These are phyloP conservation scores for Epinotia ramella DNA, from an alignment of 2,888 invertebrate species.

Conservation along the genomic window DNA sequence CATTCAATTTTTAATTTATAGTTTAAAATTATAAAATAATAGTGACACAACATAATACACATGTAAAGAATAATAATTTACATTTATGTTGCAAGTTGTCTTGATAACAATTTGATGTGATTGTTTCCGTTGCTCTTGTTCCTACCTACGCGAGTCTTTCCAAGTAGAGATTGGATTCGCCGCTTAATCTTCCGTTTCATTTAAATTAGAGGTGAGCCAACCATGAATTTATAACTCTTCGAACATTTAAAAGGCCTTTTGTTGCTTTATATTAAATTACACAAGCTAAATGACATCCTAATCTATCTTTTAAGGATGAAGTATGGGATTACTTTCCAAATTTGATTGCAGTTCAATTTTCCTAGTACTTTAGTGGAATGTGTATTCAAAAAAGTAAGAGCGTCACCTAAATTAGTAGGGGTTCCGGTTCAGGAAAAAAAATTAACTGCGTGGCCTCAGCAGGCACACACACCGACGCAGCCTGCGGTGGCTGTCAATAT, in stretches of 20 bases:
- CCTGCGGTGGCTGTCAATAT: too few species aligned
- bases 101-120: constrained; percentile 2
- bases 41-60: too few species aligned
- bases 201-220: constrained; percentile 36
- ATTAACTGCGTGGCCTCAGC: too few species aligned
- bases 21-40: too few species aligned
- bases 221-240: constrained; percentile 41
- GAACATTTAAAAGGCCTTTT: constrained; percentile 43
- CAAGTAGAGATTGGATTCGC: constrained; percentile 3
- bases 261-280: constrained; percentile 41
- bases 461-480: too few species aligned
- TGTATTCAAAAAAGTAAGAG: too few species aligned
- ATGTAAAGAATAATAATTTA: not conserved
- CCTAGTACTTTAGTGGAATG: too few species aligned
- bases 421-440: too few species aligned
- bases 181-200: constrained; percentile 30
- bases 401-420: too few species aligned
- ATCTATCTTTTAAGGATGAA: not conserved
- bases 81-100: not conserved
- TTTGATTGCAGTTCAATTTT: too few species aligned
- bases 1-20: too few species aligned
- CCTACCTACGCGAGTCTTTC: constrained; percentile 10
- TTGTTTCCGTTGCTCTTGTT: constrained; percentile 1
- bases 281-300: constrained; percentile 19
- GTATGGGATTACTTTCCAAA: too few species aligned